Percentiles rank a stretch among this genome's conserved stretches.
phyloP scores from a whole-genome alignment of 2,113 vertebrate genomes.

The Argyrosomus japonicus region DNA sequence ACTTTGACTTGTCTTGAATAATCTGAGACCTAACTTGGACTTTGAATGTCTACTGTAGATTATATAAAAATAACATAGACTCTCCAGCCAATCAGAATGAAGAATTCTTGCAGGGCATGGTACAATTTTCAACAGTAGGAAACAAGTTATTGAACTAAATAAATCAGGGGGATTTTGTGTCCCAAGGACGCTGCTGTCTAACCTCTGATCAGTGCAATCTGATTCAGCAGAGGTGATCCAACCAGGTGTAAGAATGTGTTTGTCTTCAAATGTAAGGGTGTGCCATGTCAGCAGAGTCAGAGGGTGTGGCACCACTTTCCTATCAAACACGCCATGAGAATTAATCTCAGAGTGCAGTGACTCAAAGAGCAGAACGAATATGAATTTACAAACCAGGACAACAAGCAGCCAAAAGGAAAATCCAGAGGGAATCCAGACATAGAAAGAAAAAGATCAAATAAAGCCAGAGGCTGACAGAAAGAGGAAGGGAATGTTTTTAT shows the following conservation, averaged over 20 bases:
- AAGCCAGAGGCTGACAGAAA: background rate
- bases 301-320: constrained; percentile 13
- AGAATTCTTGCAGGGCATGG: background rate
- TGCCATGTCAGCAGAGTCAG: constrained; percentile 6
- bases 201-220: background rate
- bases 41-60: too few species aligned
- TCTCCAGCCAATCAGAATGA: background rate
- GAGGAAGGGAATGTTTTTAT: background rate
- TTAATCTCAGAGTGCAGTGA: background rate
- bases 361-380: constrained; percentile 6
- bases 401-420: background rate
- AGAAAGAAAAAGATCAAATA: background rate
- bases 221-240: background rate
- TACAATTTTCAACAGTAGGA: background rate
- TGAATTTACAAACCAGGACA: background rate
- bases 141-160: background rate
- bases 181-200: background rate
- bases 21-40: too few species aligned
- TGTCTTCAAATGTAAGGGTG: constrained; percentile 39
- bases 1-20: too few species aligned
- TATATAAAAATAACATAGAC: background rate
- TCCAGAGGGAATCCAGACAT: background rate
- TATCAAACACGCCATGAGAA: background rate
- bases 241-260: constrained; percentile 39
- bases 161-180: background rate